phyloP scores from a whole-genome alignment of 1,140 invertebrate species.

The Lucilia cuprina region DNA sequence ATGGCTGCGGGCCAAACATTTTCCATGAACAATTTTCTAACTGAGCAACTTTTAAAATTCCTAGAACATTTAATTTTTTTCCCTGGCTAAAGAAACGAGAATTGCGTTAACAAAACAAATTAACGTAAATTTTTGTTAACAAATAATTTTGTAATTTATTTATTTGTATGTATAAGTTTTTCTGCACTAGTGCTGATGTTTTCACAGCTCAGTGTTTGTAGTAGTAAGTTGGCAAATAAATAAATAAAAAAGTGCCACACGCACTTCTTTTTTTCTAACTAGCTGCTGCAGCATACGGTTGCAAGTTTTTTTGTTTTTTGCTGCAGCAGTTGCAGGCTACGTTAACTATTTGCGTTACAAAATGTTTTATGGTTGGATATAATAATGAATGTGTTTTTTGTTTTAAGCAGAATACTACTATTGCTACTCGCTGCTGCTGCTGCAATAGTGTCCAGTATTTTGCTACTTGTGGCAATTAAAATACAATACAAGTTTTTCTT shows the following conservation, averaged over 20 bases:
- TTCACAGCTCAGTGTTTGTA: neutral
- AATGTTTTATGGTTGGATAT: neutral
- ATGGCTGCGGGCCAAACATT: neutral
- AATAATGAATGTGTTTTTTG: neutral
- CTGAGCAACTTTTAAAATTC: neutral
- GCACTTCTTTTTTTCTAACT: neutral
- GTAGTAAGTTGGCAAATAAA: too few species aligned
- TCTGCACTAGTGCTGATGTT: neutral
- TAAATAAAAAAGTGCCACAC: neutral
- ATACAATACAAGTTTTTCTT: neutral
- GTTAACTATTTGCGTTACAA: neutral
- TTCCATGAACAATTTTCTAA: neutral
- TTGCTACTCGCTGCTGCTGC: neutral
- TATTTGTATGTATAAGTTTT: neutral
- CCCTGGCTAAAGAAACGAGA: neutral
- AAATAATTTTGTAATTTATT: slow-evolving; percentile 11
- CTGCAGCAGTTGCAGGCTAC: neutral
- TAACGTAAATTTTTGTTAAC: neutral
- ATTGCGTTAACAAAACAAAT: slow-evolving; percentile 5
- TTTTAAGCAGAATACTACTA: neutral
- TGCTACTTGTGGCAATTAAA: slow-evolving; percentile 13
- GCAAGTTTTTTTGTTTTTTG: neutral
- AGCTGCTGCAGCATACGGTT: neutral
- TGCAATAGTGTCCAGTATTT: neutral
- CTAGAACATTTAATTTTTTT: neutral